These are phyloP conservation scores for Hirundichthys speculiger DNA, from an alignment of 2,113 vertebrate genomes.

Conservation along the genomic window DNA sequence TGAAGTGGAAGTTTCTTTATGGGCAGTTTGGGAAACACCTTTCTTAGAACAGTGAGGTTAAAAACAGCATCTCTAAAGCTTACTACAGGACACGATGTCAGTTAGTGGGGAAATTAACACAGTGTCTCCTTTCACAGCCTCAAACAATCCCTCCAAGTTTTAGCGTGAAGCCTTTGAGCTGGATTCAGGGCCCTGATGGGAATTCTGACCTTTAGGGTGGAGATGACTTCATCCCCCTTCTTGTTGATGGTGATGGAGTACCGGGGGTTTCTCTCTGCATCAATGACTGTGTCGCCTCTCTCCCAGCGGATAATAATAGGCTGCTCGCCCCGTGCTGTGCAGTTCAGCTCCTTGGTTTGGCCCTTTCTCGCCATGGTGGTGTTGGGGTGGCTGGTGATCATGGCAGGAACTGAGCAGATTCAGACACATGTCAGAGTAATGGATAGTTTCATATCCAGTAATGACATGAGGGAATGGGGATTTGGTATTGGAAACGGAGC, in stretches of 20 bases:
- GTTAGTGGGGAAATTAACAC: too few relatives aligned
- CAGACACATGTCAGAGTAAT: slow-evolving; percentile 49
- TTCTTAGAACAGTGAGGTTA: too few relatives aligned
- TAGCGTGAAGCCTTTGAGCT: not conserved
- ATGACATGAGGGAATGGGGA: slow-evolving; percentile 49
- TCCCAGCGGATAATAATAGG: slow-evolving; percentile 99
- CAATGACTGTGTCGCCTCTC: slow-evolving; percentile 96
- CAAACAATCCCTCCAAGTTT: not conserved
- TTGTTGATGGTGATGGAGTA: slow-evolving; percentile 97
- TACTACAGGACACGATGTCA: too few relatives aligned
- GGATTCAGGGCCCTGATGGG: not conserved
- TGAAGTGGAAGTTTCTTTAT: too few relatives aligned
- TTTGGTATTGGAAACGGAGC: slow-evolving; percentile 43
- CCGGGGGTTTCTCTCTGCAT: slow-evolving; percentile 92
- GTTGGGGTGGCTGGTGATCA: slow-evolving; percentile 99
- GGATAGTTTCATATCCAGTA: slow-evolving; percentile 47
- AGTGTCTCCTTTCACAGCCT: too few relatives aligned
- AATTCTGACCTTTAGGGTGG: slow-evolving; percentile 92
- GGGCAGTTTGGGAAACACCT: too few relatives aligned
- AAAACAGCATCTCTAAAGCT: too few relatives aligned
- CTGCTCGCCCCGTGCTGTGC: slow-evolving; percentile 93
- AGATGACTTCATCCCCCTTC: slow-evolving; percentile 95
- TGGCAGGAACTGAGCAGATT: slow-evolving; percentile 89
- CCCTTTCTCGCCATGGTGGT: slow-evolving; percentile 99
- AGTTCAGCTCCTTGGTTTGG: slow-evolving; percentile 96